phyloP scores from a whole-genome alignment of 2,888 invertebrate species.

The Himalopsyche tibetana region DNA sequence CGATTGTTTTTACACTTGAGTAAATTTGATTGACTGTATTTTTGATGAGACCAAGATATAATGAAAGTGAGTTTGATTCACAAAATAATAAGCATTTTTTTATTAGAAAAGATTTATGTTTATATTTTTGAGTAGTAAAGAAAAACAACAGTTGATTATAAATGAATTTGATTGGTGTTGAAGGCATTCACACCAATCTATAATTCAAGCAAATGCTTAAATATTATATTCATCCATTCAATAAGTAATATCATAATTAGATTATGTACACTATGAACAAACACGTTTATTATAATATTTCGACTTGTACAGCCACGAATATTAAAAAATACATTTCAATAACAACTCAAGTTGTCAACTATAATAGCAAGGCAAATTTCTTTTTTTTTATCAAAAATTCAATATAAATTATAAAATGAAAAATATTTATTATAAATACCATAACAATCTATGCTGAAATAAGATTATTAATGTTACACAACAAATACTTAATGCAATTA shows the following conservation, averaged over 20 bases:
- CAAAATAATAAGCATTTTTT: conserved; percentile 17
- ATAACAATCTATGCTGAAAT: conserved; percentile 44
- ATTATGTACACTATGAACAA: conserved; percentile 23
- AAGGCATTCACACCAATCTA: background rate
- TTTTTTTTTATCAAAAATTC: background rate
- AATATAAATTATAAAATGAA: background rate
- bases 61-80: background rate
- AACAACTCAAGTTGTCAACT: no score
- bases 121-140: background rate
- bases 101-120: background rate
- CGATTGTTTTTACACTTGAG: no score
- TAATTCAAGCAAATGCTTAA: background rate
- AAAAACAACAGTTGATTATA: background rate
- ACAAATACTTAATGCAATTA: conserved; percentile 56
- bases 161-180: background rate
- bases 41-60: background rate
- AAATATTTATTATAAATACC: conserved; percentile 15
- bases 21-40: no score
- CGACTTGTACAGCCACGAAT: background rate
- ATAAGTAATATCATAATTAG: background rate
- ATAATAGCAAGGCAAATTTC: no score
- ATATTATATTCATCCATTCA: background rate
- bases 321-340: conserved; percentile 9
- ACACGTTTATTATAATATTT: background rate
- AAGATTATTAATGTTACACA: conserved; percentile 56